Evolutionary conservation across 1,140 invertebrate genomes (phyloP), one percentile per base, ranked within the genome.

Genomic region (Atta texana): DNA sequence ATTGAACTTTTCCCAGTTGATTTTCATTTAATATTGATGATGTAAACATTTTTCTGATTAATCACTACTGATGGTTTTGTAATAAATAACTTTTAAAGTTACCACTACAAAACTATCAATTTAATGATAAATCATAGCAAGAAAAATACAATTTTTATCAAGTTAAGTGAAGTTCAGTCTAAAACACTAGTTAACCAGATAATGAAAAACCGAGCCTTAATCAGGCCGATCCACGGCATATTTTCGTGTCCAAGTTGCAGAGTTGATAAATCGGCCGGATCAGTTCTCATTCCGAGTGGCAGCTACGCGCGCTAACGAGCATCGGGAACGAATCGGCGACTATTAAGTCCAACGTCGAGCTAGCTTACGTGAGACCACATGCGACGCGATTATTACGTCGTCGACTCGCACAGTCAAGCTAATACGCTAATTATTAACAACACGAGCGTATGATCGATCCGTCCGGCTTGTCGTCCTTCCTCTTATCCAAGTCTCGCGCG

Each of bases 221-320:
- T 44, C 39, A 10, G 39, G 12, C 39, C 39, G 39, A 39, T 39
- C 39, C 39, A 10, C 39, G 8, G 39, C 28, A 4, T 31, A 21
- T 28, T 31, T 34, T 31, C 31, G 72, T 44, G 31, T 49, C 44
- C 21, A 49, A 44, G 34, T 75, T 57, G 72, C 72, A 34, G 59
- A 63, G 55, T 66, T 78, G 61, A 78, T 66, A 51, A 78, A 66
- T 78, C 76, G 76, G 44, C 28, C 24, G 76, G 61, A 78, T 78
- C 57, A 64, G 63, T 78, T 78, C 28, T 78, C 44, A 53, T 63
- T 77, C 31, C 74, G 31, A 78, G 24, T 75, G 44, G 28, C 49
- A 55, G 34, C 14, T 74, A 74, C 31, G 39, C 16, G 77, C 77
- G 64, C 77, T 77, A 77, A 77, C 74, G 74, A 77, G 74, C 74